Evolutionary conservation across 1,140 invertebrate genomes (phyloP).

Genomic region (Neodiprion lecontei): DNA sequence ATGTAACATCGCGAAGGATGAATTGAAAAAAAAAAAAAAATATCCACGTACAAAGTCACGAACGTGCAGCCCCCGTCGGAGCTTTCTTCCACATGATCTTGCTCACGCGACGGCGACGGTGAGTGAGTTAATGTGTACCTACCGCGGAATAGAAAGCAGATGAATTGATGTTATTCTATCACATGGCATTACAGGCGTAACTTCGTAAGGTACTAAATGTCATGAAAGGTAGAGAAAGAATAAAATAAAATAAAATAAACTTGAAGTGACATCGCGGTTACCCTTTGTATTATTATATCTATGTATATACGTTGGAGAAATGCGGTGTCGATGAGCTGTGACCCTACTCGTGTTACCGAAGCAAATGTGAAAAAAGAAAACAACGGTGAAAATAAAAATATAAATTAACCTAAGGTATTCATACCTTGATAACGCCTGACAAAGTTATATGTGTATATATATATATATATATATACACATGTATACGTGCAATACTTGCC

Average conservation of each 20-base stretch:
- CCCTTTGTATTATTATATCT: too few relatives aligned
- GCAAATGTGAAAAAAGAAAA: background rate
- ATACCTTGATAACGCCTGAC: background rate
- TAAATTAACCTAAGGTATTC: too few relatives aligned
- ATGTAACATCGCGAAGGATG: background rate
- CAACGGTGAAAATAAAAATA: background rate
- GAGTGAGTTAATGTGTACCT: background rate
- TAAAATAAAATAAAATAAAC: background rate
- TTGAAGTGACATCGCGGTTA: background rate
- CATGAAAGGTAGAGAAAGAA: background rate
- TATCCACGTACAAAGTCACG: too few relatives aligned
- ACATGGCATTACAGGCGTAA: background rate
- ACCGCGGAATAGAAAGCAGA: constrained; percentile 6
- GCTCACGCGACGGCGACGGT: background rate
- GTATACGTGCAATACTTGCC: background rate
- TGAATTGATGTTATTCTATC: constrained; percentile 1
- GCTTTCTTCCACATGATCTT: background rate
- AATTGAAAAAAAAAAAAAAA: too few relatives aligned
- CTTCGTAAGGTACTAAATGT: background rate
- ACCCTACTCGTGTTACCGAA: constrained; percentile 2
- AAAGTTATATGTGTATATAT: background rate
- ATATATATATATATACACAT: background rate
- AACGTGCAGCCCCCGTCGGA: too few relatives aligned
- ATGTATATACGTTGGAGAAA: too few relatives aligned
- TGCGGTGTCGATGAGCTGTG: background rate